Evolutionary conservation across 1,140 invertebrate species (phyloP), one percentile per base, ranked within the genome.

Genomic region (Pseudomyrmex sp.): DNA sequence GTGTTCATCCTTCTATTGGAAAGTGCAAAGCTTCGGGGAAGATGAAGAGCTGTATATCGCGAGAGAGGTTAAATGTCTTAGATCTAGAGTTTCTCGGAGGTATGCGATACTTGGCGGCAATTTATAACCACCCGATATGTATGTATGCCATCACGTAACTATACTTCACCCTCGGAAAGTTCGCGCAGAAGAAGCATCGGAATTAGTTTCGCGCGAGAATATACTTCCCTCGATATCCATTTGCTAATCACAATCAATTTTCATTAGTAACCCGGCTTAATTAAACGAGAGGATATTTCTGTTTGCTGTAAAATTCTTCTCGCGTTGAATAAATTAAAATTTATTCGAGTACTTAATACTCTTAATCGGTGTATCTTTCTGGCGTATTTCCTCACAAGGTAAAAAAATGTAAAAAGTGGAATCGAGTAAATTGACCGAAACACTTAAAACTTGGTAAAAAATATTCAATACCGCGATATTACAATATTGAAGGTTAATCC

Each of bases 191-290:
- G 79, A 82, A 73, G 69, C n/a, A 44, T 26, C 50, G 20, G 82
- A 83, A 83, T 65, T 83, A 66, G 52, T 79, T 79, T 56, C 23
- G 72, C 58, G 83, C 82, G 20, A 82, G 63, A 69, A n/a, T 44
- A 13, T 50, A 26, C 44, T 35, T 5, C 12, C 10, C 46, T 79
- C 74, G 50, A 75, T 84, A 74, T 74, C 83, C 76, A 73, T 88
- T 35, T 88, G 85, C 76, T 82, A 88, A 85, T 85, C 62, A 61
- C 72, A 65, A 65, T 85, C 88, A 87, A 88, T 88, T 88, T 82
- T 72, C 72, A 69, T 69, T 70, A 74, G 35, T 66, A 88, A 66
- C 83, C 26, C 20, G 46, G 44, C 18, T 26, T 68, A 69, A 77
- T 87, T 65, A 62, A 84, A 12, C 18, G 48, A 59, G 35, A 35